Evolutionary conservation across 2,888 invertebrate genomes (phyloP), one percentile per base, ranked within the genome.

Genomic region (Leistus spinibarbis): DNA sequence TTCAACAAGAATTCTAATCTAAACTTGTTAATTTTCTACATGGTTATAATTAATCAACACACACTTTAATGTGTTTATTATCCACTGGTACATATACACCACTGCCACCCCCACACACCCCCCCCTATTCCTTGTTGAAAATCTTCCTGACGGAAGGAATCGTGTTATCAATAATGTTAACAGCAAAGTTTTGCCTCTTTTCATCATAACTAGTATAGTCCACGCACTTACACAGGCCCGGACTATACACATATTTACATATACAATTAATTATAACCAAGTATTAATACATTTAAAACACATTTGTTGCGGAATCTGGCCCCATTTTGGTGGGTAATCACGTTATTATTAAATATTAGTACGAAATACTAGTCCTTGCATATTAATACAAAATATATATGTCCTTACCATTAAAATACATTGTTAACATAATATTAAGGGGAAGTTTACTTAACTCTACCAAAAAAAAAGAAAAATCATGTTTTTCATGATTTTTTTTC

Each of bases 31-130:
- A 73, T 73, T 73, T 73, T 73, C 66, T 60, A 73, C 73, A 73
- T 73, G 73, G 67, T 73, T 73, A 73, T 73, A 73, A 73, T 73
- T 73, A 73, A 73, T 73, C 73, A 73, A 67, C 73, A 73, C 73
- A 73, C 67, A 67, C 67, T 73, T 73, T 73, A 73, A 73, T 73
- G 73, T 73, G 73, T 73, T 73, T 73, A 73, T 73, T 73, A 73
- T 73, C 73, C 73, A 62, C 40, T 66, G 67, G 20, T 27, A 60
- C 65, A 60, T 67, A 22, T 57, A 17, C 65, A 54, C 65, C 65
- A 9, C 64, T 65, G 65, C 57, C 16, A 19, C n/a, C 20, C 16
- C 7, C 60, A n/a, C 10, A 2, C 17, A 57, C 57, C 16, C 57
- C 10, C 56, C 40, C 7, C 40, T 40, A 7, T 40, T 40, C 40